Conservation (phyloP, 2,113 vertebrate species). For the Catharus bicknelli region DNA sequence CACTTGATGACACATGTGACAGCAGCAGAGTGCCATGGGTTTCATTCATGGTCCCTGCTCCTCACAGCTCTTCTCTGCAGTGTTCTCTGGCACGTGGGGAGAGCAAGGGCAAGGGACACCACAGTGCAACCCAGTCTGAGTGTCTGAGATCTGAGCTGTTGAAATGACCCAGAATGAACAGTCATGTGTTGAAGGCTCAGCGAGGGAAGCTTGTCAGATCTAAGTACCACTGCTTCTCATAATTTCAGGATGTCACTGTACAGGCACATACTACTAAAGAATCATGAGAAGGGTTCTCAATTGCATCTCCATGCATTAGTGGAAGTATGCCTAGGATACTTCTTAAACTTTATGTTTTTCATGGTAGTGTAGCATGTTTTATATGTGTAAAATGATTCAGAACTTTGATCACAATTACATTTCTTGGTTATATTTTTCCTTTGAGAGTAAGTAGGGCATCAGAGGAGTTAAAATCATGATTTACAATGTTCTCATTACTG, state of each 20-base stretch:
- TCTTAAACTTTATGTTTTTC: background rate
- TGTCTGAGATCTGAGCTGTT: background rate
- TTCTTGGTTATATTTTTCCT: background rate
- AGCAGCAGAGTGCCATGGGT: background rate
- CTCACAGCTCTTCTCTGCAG: background rate
- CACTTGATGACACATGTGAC: too few species aligned
- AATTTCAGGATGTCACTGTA: background rate
- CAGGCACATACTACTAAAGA: background rate
- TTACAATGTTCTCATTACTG: background rate
- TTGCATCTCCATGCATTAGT: background rate
- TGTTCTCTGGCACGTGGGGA: rapidly evolving
- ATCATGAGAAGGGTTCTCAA: background rate
- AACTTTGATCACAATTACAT: background rate
- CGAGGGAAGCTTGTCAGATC: background rate
- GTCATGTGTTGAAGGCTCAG: background rate
- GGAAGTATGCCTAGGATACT: background rate
- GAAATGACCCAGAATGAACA: background rate
- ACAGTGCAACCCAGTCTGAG: background rate
- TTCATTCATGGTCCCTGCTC: background rate
- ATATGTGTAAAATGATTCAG: background rate
- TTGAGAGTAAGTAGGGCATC: background rate
- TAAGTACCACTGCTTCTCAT: background rate
- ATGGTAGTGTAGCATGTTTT: background rate
- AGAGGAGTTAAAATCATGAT: background rate
- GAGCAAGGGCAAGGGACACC: background rate